Evolutionary conservation across 2,888 invertebrate genomes (phyloP).

Genomic region (Tetrapedia diversipes): DNA sequence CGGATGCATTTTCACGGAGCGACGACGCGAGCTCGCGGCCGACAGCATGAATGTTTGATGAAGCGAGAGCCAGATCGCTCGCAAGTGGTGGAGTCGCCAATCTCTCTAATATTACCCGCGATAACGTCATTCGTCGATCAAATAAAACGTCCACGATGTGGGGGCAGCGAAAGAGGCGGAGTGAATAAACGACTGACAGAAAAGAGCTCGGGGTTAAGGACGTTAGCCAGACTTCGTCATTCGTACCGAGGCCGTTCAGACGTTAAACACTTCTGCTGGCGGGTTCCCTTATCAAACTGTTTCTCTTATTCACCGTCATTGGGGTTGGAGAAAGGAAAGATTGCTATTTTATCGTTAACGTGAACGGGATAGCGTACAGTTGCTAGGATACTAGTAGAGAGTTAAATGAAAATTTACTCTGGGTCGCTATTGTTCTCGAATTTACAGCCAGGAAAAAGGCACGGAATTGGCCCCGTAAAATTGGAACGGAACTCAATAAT

Average conservation of each 20-base stretch:
- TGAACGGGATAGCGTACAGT: no score
- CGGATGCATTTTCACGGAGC: conserved; percentile 64
- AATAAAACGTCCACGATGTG: conserved; percentile 52
- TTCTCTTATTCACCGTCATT: neutral
- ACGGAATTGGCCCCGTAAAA: no score
- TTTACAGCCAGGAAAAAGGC: no score
- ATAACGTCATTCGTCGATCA: conserved; percentile 73
- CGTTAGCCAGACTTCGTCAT: conserved; percentile 43
- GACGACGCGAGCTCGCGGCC: conserved; percentile 61
- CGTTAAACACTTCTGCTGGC: neutral
- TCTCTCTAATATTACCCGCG: conserved; percentile 68
- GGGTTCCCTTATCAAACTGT: conserved; percentile 15
- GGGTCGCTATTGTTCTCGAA: no score
- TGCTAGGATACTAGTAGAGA: neutral
- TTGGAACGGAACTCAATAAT: no score
- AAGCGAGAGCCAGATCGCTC: conserved; percentile 65
- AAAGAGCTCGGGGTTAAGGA: conserved; percentile 31
- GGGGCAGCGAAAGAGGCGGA: conserved; percentile 27
- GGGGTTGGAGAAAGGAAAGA: no score
- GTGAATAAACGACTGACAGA: conserved; percentile 62
- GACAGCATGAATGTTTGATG: conserved; percentile 72
- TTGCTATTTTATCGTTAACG: neutral
- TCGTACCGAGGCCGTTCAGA: neutral
- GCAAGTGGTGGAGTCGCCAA: conserved; percentile 53
- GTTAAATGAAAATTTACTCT: conserved; percentile 3